Evolutionary conservation across 2,888 invertebrate species (phyloP).

Genomic region (Augiades crinisus): DNA sequence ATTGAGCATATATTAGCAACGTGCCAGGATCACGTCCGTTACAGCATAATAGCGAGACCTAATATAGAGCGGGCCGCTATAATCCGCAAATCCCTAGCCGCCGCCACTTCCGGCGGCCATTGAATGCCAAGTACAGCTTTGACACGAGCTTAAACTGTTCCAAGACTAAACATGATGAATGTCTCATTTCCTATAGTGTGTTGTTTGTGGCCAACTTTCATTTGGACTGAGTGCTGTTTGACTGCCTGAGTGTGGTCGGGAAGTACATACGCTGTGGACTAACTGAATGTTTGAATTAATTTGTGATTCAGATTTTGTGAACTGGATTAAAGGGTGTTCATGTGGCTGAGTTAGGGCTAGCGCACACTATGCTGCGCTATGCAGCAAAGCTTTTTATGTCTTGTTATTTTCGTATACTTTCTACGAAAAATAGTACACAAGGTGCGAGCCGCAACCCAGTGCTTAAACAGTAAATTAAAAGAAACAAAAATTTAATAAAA

Average conservation of each 20-base stretch:
- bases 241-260: neutral
- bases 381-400: no score
- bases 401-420: no score
- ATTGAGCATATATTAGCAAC: constrained; percentile 10
- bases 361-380: no score
- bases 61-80: constrained; percentile 27
- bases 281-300: no score
- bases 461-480: no score
- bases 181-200: constrained; percentile 14
- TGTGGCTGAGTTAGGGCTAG: no score
- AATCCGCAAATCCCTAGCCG: constrained; percentile 25
- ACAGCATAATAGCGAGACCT: constrained; percentile 15
- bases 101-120: constrained; percentile 19
- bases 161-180: constrained; percentile 24
- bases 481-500: no score
- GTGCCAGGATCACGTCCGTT: constrained; percentile 4
- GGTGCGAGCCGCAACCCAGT: no score
- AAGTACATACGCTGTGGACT: no score
- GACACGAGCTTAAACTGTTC: constrained; percentile 24
- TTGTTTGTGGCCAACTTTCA: constrained; percentile 20
- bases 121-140: constrained; percentile 25
- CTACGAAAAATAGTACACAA: no score
- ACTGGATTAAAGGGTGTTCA: no score
- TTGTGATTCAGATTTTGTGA: no score
- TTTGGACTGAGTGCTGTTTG: constrained; percentile 8